These are phyloP conservation scores for Orius laevigatus DNA, from an alignment of 1,140 invertebrate genomes.

Conservation along the genomic window DNA sequence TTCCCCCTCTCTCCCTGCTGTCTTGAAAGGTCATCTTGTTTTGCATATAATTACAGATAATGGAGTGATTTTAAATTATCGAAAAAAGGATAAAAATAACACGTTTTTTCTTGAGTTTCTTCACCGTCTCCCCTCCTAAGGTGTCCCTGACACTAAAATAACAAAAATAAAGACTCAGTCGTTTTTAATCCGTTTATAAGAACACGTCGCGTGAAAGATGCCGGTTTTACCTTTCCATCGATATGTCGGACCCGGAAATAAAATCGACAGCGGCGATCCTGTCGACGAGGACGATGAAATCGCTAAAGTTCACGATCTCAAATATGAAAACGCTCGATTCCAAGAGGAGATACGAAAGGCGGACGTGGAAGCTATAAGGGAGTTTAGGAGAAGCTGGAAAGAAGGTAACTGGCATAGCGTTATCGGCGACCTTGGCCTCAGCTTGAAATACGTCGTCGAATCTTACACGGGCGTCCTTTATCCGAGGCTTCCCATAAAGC, in stretches of 20 bases:
- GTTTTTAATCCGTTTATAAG: too few species aligned
- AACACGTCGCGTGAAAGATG: not conserved
- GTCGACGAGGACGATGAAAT: conserved; percentile 11
- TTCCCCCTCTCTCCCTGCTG: too few species aligned
- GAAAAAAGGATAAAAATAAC: too few species aligned
- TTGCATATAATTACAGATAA: too few species aligned
- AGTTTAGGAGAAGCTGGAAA: conserved; percentile 10
- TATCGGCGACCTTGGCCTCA: conserved; percentile 12
- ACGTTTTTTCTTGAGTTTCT: too few species aligned
- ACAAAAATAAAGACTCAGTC: too few species aligned
- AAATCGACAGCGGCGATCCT: conserved; percentile 4
- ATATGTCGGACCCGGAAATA: conserved; percentile 13
- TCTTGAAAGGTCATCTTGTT: too few species aligned
- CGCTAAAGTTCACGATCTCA: conserved; percentile 9
- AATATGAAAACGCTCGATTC: conserved; percentile 9
- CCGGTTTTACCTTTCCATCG: conserved; percentile 8
- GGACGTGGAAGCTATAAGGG: conserved; percentile 5
- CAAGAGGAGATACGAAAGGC: conserved; percentile 9
- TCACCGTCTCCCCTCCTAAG: too few species aligned
- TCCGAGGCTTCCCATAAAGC: not conserved
- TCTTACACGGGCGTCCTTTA: conserved; percentile 10
- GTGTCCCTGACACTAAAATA: too few species aligned
- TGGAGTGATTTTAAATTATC: too few species aligned
- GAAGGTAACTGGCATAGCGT: conserved; percentile 13
- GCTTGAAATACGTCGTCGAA: conserved; percentile 11